Evolutionary conservation across 1,140 invertebrate genomes (phyloP).

Genomic region (Cherax quadricarinatus): DNA sequence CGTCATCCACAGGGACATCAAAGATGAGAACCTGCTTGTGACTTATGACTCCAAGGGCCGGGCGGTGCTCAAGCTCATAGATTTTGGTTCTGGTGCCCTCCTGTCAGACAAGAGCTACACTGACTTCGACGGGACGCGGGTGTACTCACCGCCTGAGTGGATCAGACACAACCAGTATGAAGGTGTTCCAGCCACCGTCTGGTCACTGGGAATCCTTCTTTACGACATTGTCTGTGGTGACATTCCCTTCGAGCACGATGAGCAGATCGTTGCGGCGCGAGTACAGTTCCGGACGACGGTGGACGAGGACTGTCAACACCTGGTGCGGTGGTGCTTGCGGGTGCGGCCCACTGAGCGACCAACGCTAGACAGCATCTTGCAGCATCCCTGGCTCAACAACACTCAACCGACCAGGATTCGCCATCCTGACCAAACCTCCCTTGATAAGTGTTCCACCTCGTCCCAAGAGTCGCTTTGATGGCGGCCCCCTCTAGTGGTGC

Average conservation of each 20-base stretch:
- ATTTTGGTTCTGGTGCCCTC: constrained; percentile 83
- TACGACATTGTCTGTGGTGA: constrained; percentile 86
- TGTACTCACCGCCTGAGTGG: constrained; percentile 85
- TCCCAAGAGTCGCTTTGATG: constrained; percentile 70
- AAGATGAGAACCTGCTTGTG: constrained; percentile 77
- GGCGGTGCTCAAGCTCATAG: constrained; percentile 80
- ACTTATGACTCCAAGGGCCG: constrained; percentile 60
- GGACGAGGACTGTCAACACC: constrained; percentile 80
- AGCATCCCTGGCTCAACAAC: constrained; percentile 79
- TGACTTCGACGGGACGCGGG: constrained; percentile 83
- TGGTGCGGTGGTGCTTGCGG: constrained; percentile 81
- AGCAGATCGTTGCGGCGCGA: constrained; percentile 81
- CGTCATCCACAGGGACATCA: constrained; percentile 83
- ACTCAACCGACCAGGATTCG: constrained; percentile 80
- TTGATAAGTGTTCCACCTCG: constrained; percentile 60
- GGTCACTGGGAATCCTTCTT: constrained; percentile 84
- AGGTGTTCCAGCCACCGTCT: constrained; percentile 82
- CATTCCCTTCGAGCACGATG: constrained; percentile 84
- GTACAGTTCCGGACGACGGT: constrained; percentile 81
- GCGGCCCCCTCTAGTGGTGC: constrained; percentile 42
- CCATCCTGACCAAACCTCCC: constrained; percentile 22
- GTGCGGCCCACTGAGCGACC: constrained; percentile 79
- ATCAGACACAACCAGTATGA: constrained; percentile 81
- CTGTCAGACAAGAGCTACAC: constrained; percentile 81
- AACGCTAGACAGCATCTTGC: constrained; percentile 80